Evolutionary conservation across 2,888 invertebrate genomes (phyloP).

Genomic region (Dioctria linearis): DNA sequence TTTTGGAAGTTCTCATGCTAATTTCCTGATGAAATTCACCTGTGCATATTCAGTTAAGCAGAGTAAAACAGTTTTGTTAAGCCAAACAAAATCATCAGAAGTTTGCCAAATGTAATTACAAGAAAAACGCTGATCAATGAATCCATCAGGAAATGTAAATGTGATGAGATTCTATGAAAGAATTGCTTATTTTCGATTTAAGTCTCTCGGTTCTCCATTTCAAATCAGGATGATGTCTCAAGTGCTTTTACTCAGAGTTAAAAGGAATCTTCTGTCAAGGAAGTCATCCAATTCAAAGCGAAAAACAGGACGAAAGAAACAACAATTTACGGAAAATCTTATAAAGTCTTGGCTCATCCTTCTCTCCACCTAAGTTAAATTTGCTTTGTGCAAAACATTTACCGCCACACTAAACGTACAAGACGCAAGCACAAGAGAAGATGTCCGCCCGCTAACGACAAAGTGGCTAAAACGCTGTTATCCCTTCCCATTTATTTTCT

Average conservation of each 20-base stretch:
- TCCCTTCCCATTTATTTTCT: slow-evolving; percentile 33
- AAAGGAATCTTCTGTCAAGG: neutral
- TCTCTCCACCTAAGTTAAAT: slow-evolving; percentile 1
- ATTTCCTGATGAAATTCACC: too few relatives aligned
- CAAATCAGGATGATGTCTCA: neutral
- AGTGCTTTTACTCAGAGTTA: neutral
- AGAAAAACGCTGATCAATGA: too few relatives aligned
- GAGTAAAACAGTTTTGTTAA: too few relatives aligned
- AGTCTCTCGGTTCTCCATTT: too few relatives aligned
- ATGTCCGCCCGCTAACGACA: slow-evolving; percentile 23
- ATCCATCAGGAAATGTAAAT: too few relatives aligned
- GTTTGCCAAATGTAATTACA: too few relatives aligned
- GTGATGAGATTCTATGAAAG: too few relatives aligned
- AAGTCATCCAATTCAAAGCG: neutral
- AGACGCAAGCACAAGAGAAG: slow-evolving; percentile 13
- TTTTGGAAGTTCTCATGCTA: too few relatives aligned
- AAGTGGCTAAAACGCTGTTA: slow-evolving; percentile 28
- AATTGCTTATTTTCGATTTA: too few relatives aligned
- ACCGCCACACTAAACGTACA: slow-evolving; percentile 10
- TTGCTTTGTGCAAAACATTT: slow-evolving; percentile 39
- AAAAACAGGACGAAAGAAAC: neutral
- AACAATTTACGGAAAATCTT: slow-evolving; percentile 17
- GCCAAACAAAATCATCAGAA: too few relatives aligned
- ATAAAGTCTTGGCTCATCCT: slow-evolving; percentile 11
- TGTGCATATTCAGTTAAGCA: too few relatives aligned